Evolutionary conservation across 2,888 invertebrate genomes (phyloP).

Genomic region (Limnephilus rhombicus): DNA sequence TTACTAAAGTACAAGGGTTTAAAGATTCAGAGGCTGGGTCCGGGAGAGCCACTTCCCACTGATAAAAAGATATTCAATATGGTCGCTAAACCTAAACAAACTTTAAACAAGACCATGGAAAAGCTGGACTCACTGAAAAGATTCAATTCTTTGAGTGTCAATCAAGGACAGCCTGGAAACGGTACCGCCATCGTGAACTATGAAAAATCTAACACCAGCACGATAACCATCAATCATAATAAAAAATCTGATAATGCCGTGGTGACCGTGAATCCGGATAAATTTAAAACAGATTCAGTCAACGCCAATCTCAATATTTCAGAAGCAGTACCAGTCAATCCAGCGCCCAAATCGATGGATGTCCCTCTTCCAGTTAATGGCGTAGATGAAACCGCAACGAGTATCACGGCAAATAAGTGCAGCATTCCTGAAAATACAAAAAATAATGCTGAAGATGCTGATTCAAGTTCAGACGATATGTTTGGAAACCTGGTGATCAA

Average conservation of each 20-base stretch:
- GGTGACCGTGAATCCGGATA: background rate
- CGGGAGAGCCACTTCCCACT: background rate
- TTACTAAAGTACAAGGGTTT: background rate
- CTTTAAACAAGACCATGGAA: conserved; percentile 70
- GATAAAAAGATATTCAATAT: conserved; percentile 4
- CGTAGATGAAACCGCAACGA: background rate
- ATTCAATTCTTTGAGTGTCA: conserved; percentile 16
- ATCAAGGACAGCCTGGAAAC: background rate
- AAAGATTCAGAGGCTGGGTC: background rate
- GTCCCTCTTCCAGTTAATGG: conserved; percentile 13
- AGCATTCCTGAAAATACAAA: background rate
- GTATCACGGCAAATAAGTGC: background rate
- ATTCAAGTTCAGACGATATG: background rate
- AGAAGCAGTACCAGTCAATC: background rate
- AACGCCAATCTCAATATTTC: background rate
- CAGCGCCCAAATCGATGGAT: background rate
- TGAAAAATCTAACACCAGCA: background rate
- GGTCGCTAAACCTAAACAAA: background rate
- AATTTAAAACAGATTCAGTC: background rate
- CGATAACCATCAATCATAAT: background rate
- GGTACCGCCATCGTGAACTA: background rate
- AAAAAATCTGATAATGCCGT: background rate
- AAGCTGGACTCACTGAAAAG: conserved; percentile 70
- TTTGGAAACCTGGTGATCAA: conserved; percentile 67
- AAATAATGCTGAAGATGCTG: background rate